Evolutionary conservation across 2,797 vertebrate genomes (phyloP), one percentile per base, ranked within the genome.

Genomic region (Philypnodon macrostomus): DNA sequence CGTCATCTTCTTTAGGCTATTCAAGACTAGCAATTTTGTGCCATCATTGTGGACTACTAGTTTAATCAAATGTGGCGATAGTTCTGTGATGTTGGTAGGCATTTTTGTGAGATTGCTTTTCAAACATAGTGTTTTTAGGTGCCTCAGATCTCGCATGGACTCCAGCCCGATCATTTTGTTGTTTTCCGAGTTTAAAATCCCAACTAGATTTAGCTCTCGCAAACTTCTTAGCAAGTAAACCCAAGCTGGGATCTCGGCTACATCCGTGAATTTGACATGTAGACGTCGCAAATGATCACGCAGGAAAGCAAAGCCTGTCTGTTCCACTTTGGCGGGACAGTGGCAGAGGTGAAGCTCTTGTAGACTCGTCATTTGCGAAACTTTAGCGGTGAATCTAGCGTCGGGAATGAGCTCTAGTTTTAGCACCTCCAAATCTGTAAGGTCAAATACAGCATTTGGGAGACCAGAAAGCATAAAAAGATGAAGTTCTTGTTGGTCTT

Each of bases 21-120:
- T 98, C 27, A 98, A 87, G 46, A 97, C 93, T 75, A 97, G 13
- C 30, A 98, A 89, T 77, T 96, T 97, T 17, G 94, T 98, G 59
- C 96, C 96, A 1, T 98, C 96, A 4, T 99, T 99, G 74, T 98
- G 93, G 78, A 99, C 91, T 37, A 95, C 88, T 29, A 99, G 75
- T 81, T 90, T 95, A 5, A 91, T 90, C 53, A 99, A 89, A 85
- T 98, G 97, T 0, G 92, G 92, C 0, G 96, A 94, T 53, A 98
- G 92, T 67, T 98, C 96, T 0, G 95, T 94, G 69, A 99, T 92
- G 79, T 96, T 96, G 33, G 95, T 92, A 63, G 97, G 97, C 35
- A 98, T 92, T 91, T 98, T 99, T 73, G 93, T 94, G 70, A 99
- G 91, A 66, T 99, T 99, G 83, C 96, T 97, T 80, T 98, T 98